Evolutionary conservation across 2,888 invertebrate genomes (phyloP).

Genomic region (Dilophus febrilis): DNA sequence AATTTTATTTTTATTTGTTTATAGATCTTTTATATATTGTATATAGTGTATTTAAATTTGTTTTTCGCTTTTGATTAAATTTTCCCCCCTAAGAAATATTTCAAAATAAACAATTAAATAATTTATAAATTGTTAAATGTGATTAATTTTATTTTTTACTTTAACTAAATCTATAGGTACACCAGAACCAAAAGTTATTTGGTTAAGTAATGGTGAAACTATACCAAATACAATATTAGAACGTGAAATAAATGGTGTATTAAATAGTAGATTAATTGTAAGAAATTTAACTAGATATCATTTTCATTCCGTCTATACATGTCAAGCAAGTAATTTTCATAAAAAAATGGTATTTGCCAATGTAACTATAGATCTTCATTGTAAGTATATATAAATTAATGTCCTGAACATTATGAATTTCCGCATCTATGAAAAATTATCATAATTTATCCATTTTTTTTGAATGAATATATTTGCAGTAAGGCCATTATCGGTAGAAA

Average conservation of each 20-base stretch:
- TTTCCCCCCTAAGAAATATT: too few species aligned
- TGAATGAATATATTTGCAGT: conserved; percentile 44
- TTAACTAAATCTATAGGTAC: conserved; percentile 35
- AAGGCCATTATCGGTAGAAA: conserved; percentile 61
- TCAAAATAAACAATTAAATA: too few species aligned
- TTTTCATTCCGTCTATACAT: conserved; percentile 56
- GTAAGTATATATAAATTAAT: conserved; percentile 35
- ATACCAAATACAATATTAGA: conserved; percentile 28
- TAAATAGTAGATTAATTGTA: conserved; percentile 42
- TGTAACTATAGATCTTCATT: conserved; percentile 55
- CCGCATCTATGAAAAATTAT: neutral
- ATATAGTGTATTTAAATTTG: too few species aligned
- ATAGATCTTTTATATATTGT: too few species aligned
- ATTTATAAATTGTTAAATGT: too few species aligned
- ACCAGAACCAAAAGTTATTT: conserved; percentile 53
- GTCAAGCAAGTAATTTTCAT: conserved; percentile 53
- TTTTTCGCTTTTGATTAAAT: too few species aligned
- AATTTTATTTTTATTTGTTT: too few species aligned
- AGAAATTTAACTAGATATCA: conserved; percentile 47
- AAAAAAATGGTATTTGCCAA: conserved; percentile 45
- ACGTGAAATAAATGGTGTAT: conserved; percentile 30
- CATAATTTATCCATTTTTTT: neutral
- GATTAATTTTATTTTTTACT: neutral
- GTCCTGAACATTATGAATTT: neutral
- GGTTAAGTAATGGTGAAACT: conserved; percentile 50